phyloP scores from a whole-genome alignment of 2,797 vertebrate species.

The Gadopsis bispinosus region DNA sequence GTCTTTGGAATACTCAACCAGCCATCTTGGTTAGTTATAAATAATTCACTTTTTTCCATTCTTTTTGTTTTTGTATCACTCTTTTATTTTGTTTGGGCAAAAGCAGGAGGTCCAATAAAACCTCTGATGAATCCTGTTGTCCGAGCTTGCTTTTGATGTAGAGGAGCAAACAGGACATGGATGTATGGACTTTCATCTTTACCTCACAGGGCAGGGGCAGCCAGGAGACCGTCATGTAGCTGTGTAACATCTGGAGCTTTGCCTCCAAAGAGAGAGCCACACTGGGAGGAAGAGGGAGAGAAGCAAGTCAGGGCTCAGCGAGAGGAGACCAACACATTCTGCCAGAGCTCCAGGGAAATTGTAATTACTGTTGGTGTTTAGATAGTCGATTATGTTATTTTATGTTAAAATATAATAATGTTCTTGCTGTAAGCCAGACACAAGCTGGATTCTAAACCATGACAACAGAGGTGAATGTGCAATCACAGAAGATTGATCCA shows the following conservation, averaged over 20 bases:
- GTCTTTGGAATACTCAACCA: background rate
- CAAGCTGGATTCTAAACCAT: background rate
- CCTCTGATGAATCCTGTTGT: background rate
- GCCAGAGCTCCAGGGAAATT: background rate
- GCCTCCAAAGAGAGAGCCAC: slow-evolving; percentile 95
- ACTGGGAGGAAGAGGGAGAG: slow-evolving; percentile 69
- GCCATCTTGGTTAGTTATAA: background rate
- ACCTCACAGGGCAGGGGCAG: slow-evolving; percentile 92
- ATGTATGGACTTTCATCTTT: slow-evolving; percentile 78
- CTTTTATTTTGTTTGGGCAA: background rate
- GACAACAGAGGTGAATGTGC: background rate
- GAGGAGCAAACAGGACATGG: slow-evolving; percentile 2
- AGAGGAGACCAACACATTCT: background rate
- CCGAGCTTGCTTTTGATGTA: background rate
- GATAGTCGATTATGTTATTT: background rate
- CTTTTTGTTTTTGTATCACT: background rate
- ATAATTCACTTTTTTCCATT: background rate
- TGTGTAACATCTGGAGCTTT: slow-evolving; percentile 94
- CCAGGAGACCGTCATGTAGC: slow-evolving; percentile 94
- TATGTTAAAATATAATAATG: background rate
- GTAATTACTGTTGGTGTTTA: background rate
- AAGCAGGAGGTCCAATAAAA: background rate
- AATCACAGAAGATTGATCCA: background rate
- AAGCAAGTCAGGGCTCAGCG: background rate
- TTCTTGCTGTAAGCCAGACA: background rate